Percentiles rank a stretch among this genome's conserved stretches.
These are phyloP conservation scores for Otolemur crassicaudatus DNA, from an alignment of 2,797 vertebrate species.

Conservation along the genomic window DNA sequence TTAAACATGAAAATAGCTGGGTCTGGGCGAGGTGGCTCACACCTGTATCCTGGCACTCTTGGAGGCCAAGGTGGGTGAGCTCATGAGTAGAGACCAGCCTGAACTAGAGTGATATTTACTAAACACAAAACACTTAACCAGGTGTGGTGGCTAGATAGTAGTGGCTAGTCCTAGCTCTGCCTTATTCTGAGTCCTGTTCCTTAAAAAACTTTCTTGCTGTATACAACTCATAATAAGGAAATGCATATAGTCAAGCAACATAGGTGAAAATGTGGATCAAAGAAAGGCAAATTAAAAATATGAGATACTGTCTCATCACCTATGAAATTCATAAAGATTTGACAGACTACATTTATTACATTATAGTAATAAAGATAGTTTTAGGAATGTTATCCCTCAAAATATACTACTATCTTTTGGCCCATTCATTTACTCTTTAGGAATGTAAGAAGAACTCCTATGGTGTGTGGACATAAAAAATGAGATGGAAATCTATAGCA, in stretches of 20 bases:
- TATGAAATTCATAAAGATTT: background rate
- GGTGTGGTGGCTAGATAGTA: too few species aligned
- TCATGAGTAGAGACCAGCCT: too few species aligned
- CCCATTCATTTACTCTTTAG: slow-evolving; percentile 13
- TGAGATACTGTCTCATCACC: background rate
- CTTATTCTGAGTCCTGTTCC: background rate
- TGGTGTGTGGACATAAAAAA: background rate
- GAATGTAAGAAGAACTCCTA: slow-evolving; percentile 10
- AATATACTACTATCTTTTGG: background rate
- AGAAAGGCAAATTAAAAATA: background rate
- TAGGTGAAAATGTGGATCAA: background rate
- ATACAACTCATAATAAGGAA: background rate
- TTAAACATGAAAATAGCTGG: background rate
- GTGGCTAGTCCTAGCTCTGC: background rate
- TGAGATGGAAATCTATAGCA: background rate
- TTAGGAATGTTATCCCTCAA: background rate
- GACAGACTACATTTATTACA: background rate
- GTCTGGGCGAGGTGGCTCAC: too few species aligned
- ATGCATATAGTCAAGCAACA: background rate
- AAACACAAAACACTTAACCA: too few species aligned
- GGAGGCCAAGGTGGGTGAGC: too few species aligned
- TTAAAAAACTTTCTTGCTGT: background rate
- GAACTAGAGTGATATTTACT: too few species aligned
- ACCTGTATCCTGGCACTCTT: too few species aligned
- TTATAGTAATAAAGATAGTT: background rate